Evolutionary conservation across 2,113 vertebrate genomes (phyloP).

Genomic region (Psephotus haematonotus): DNA sequence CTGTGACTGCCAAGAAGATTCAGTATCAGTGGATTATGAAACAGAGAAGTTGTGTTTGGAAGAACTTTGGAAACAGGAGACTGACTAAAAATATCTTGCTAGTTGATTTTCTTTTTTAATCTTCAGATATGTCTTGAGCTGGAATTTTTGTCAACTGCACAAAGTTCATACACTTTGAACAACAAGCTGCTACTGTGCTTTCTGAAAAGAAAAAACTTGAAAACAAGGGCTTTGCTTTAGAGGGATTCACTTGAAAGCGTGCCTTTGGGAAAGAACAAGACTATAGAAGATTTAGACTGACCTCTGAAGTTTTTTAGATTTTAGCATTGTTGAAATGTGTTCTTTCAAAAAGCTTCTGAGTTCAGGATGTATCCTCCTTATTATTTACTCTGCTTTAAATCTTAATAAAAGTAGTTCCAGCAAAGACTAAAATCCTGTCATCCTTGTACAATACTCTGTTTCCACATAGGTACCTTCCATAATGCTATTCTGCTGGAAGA

Average conservation of each 20-base stretch:
- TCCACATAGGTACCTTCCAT: background rate
- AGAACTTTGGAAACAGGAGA: background rate
- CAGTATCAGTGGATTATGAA: background rate
- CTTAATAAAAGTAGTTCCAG: background rate
- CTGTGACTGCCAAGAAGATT: background rate
- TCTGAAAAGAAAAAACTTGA: slow-evolving; percentile 15
- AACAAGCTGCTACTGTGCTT: slow-evolving; percentile 17
- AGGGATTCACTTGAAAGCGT: slow-evolving; percentile 2
- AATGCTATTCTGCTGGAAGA: background rate
- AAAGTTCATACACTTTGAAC: background rate
- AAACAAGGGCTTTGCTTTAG: background rate
- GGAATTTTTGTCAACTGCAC: background rate
- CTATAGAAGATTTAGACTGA: background rate
- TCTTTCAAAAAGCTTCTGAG: background rate
- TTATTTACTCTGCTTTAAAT: background rate
- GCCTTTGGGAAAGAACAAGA: slow-evolving; percentile 11
- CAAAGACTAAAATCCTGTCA: background rate
- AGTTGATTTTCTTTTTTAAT: background rate
- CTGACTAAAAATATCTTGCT: background rate
- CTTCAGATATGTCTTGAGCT: background rate
- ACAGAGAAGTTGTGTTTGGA: background rate
- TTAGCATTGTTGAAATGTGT: background rate
- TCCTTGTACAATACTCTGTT: background rate
- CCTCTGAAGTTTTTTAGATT: background rate
- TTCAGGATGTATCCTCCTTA: background rate